Percentiles rank a stretch among this genome's conserved stretches.
These are phyloP conservation scores for Platerodrilus igneus DNA, from an alignment of 2,888 invertebrate species.

Conservation along the genomic window DNA sequence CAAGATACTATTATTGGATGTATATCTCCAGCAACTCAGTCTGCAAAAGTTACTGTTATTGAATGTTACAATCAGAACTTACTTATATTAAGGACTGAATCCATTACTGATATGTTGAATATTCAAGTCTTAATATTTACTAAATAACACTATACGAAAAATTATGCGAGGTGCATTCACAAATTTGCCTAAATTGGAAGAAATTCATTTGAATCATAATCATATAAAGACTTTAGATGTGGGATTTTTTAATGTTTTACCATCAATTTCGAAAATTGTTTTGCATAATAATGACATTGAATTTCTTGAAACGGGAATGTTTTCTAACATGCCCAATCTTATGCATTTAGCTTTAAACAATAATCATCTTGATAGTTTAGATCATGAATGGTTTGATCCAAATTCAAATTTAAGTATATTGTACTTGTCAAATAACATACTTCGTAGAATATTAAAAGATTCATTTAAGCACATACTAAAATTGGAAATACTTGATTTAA, in stretches of 20 bases:
- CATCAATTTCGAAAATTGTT: constrained; percentile 5
- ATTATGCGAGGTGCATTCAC: constrained; percentile 15
- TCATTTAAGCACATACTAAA: constrained; percentile 12
- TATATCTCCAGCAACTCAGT: constrained; percentile 7
- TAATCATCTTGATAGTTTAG: constrained; percentile 13
- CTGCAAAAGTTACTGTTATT: constrained; percentile 3
- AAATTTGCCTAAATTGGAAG: constrained; percentile 15
- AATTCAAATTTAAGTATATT: constrained; percentile 8
- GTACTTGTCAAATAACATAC: constrained; percentile 11
- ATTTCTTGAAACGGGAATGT: constrained; percentile 11
- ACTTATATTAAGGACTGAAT: constrained; percentile 8
- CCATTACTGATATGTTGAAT: constrained; percentile 14
- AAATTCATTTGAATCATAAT: constrained; percentile 14
- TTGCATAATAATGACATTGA: constrained; percentile 12
- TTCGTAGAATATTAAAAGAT: constrained; percentile 8
- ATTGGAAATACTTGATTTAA: constrained; percentile 15
- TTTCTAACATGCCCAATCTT: constrained; percentile 11
- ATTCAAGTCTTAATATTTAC: constrained; percentile 13
- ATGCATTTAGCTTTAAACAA: constrained; percentile 8
- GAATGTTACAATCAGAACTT: constrained; percentile 15
- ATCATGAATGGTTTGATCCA: constrained; percentile 12
- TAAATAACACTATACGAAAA: constrained; percentile 15
- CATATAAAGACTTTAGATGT: constrained; percentile 12
- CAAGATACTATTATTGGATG: constrained; percentile 6
- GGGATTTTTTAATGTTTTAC: constrained; percentile 14